These are phyloP conservation scores for Leptopterna dolabrata DNA, from an alignment of 2,888 invertebrate genomes.

Conservation along the genomic window DNA sequence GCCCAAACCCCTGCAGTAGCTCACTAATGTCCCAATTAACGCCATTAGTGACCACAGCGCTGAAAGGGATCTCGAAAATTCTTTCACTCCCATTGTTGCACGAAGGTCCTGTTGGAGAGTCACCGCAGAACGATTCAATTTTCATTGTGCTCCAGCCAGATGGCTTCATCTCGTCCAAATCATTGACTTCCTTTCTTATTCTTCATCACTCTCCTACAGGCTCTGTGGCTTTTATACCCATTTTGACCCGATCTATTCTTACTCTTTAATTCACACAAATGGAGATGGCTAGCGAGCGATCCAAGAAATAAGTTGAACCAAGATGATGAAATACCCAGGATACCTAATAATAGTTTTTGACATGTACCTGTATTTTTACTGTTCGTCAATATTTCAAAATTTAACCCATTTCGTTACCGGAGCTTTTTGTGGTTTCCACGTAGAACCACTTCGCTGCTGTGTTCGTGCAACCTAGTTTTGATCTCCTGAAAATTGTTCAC, in stretches of 20 bases:
- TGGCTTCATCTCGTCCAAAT: slow-evolving; percentile 26
- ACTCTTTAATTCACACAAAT: background rate
- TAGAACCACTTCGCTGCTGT: too few relatives aligned
- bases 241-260: background rate
- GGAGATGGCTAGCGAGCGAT: too few relatives aligned
- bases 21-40: slow-evolving; percentile 23
- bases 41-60: slow-evolving; percentile 33
- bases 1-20: background rate
- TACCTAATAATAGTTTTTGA: too few relatives aligned
- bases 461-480: too few relatives aligned
- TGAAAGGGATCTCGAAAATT: slow-evolving; percentile 31
- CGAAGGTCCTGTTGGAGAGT: background rate
- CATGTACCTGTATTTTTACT: too few relatives aligned
- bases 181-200: slow-evolving; percentile 24
- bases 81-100: slow-evolving; percentile 13
- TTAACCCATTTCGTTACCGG: too few relatives aligned
- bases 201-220: background rate
- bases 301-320: too few relatives aligned
- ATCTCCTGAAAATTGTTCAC: too few relatives aligned
- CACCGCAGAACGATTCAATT: slow-evolving; percentile 22
- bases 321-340: too few relatives aligned
- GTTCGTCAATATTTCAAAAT: too few relatives aligned
- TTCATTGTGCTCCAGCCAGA: slow-evolving; percentile 38
- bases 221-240: background rate
- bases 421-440: too few relatives aligned